A percentile compares a stretch with the other conserved stretches of the same genome.
Conservation (phyloP, 1,140 invertebrate genomes). For the Bombus sylvicola region DNA sequence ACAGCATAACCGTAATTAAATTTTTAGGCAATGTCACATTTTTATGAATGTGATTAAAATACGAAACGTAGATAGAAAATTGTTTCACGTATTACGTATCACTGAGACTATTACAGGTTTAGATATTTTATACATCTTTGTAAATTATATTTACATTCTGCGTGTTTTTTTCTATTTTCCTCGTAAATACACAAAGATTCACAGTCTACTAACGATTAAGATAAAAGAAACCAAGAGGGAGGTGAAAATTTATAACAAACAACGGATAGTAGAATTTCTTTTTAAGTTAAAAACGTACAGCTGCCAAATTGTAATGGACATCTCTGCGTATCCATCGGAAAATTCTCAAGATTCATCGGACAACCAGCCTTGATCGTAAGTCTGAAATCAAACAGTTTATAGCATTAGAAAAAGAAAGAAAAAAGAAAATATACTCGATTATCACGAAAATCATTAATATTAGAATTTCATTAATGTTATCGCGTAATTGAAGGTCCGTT, state of each 20-base stretch:
- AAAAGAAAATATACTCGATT: background rate
- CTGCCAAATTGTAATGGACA: slow-evolving; percentile 94
- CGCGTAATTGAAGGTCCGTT: background rate
- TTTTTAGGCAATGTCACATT: too few relatives aligned
- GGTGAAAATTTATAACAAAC: background rate
- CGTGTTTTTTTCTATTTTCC: too few relatives aligned
- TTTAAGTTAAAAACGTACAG: slow-evolving; percentile 86
- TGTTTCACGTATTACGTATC: too few relatives aligned
- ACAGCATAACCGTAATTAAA: background rate
- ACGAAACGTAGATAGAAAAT: too few relatives aligned
- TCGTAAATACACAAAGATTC: too few relatives aligned
- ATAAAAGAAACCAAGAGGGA: background rate
- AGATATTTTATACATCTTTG: too few relatives aligned
- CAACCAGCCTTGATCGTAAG: slow-evolving; percentile 96
- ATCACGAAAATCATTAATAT: background rate
- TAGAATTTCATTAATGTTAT: too few relatives aligned
- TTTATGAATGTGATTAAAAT: too few relatives aligned
- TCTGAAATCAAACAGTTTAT: slow-evolving; percentile 82
- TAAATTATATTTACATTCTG: too few relatives aligned
- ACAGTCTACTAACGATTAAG: background rate
- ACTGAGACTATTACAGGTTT: too few relatives aligned
- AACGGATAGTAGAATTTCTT: background rate
- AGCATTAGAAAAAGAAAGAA: background rate
- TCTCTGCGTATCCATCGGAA: slow-evolving; percentile 95
- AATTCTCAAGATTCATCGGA: slow-evolving; percentile 95